Conservation (phyloP, 2,888 invertebrate genomes). For the Drosophila pseudotalamancana region DNA sequence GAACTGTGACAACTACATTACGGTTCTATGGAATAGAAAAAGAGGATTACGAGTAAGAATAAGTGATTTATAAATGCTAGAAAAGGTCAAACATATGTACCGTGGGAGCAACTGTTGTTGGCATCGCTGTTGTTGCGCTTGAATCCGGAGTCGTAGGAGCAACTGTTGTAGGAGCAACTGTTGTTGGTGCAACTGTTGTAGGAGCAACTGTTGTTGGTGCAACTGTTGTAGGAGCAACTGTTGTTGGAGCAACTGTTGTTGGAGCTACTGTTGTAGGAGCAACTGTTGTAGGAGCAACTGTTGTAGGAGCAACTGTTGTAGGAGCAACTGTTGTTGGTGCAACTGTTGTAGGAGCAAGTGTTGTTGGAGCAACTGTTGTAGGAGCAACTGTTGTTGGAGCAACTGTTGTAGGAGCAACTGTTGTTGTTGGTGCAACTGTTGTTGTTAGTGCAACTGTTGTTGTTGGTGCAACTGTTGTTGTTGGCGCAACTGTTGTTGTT, state of each 20-base stretch:
- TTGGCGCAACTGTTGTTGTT: no score
- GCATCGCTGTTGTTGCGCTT: background rate
- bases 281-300: background rate
- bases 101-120: background rate
- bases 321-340: background rate
- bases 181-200: background rate
- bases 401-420: background rate
- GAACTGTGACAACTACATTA: background rate
- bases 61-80: background rate
- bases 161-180: background rate
- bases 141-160: background rate
- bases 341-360: background rate
- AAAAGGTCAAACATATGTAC: slow-evolving; percentile 1
- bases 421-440: background rate
- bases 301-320: background rate
- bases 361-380: background rate
- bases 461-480: background rate
- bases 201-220: background rate
- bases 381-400: background rate
- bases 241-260: background rate
- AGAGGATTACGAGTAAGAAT: background rate
- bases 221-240: background rate
- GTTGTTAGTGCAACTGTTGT: background rate
- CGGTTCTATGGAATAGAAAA: background rate
- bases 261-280: background rate